Evolutionary conservation across 92 coral and sea anemone species (phyloP).

Genomic region (Chrysogorgia sp.): DNA sequence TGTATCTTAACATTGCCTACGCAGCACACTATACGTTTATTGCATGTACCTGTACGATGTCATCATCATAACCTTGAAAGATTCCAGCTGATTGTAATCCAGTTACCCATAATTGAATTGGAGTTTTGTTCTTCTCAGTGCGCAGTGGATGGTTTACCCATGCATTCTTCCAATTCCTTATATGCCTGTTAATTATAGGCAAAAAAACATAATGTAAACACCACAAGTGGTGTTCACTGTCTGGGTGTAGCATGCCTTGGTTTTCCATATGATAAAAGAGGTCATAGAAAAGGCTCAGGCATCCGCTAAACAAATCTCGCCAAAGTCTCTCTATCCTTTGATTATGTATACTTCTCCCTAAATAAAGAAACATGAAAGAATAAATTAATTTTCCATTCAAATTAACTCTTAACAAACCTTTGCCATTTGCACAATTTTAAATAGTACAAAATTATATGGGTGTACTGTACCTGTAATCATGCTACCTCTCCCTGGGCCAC

Average conservation of each 20-base stretch:
- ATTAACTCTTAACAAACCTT: not conserved
- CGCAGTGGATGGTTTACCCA: slow-evolving; percentile 63
- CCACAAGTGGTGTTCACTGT: slow-evolving; percentile 61
- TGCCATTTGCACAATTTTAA: too few relatives aligned
- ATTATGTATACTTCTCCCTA: slow-evolving; percentile 63
- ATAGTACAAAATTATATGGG: too few relatives aligned
- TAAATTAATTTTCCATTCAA: not conserved
- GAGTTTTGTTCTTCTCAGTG: slow-evolving; percentile 22
- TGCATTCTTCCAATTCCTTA: slow-evolving; percentile 65
- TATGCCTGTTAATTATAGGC: slow-evolving; percentile 58
- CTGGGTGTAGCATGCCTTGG: slow-evolving; percentile 52
- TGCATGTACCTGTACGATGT: slow-evolving; percentile 47
- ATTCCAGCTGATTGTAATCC: slow-evolving; percentile 44
- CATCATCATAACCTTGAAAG: slow-evolving; percentile 44
- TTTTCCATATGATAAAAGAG: slow-evolving; percentile 50
- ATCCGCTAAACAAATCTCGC: slow-evolving; percentile 61
- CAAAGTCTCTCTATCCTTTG: slow-evolving; percentile 66
- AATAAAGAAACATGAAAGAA: not conserved
- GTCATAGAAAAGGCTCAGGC: slow-evolving; percentile 51
- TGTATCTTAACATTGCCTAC: not conserved
- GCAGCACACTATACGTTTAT: slow-evolving; percentile 1
- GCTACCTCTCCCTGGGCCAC: too few relatives aligned
- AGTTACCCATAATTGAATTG: slow-evolving; percentile 35
- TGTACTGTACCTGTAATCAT: too few relatives aligned
- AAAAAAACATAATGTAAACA: slow-evolving; percentile 62